phyloP scores from a whole-genome alignment of 2,113 vertebrate genomes.

The Oriolus oriolus region DNA sequence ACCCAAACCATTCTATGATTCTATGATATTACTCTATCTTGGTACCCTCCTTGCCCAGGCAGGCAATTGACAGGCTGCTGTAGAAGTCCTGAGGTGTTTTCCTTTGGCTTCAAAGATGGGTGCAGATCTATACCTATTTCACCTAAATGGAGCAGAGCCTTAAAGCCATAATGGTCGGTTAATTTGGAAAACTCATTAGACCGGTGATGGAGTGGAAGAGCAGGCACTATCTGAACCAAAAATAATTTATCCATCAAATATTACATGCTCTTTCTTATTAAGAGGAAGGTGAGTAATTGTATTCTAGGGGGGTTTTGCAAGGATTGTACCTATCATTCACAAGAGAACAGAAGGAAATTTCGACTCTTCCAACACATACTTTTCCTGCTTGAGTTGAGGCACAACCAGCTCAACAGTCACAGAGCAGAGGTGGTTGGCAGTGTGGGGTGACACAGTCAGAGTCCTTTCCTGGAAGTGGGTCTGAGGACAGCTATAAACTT shows the following conservation, averaged over 20 bases:
- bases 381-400: background rate
- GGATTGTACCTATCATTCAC: background rate
- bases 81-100: background rate
- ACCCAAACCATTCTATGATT: background rate
- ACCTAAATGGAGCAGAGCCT: background rate
- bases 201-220: background rate
- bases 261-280: background rate
- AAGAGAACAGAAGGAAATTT: background rate
- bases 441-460: background rate
- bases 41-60: background rate
- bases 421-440: background rate
- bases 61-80: background rate
- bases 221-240: background rate
- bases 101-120: background rate
- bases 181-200: background rate
- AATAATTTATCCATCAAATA: background rate
- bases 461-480: constrained; percentile 59
- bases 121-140: background rate
- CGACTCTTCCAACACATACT: rapidly evolving
- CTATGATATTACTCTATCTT: background rate
- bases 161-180: background rate
- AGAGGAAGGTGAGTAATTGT: background rate
- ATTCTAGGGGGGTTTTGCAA: background rate
- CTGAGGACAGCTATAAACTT: constrained; percentile 48
- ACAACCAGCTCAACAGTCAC: background rate